Conservation (phyloP, 2,888 invertebrate species). For the Chrysodeixis includens region DNA sequence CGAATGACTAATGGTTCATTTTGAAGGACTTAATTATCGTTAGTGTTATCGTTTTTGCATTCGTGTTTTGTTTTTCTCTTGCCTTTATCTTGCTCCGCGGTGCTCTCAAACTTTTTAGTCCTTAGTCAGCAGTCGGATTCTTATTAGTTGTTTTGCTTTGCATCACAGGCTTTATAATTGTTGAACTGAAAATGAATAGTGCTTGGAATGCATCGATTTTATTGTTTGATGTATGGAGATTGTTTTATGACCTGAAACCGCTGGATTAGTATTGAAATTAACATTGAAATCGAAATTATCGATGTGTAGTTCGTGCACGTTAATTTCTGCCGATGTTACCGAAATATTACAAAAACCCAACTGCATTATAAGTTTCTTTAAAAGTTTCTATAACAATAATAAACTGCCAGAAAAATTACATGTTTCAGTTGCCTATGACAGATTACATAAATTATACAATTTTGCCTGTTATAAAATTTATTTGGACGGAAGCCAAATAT, state of each 20-base stretch:
- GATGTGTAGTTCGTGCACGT: background rate
- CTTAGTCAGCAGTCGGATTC: too few species aligned
- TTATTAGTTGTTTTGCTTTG: too few species aligned
- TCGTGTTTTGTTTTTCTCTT: background rate
- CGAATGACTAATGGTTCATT: background rate
- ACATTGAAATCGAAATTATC: background rate
- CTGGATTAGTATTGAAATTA: too few species aligned
- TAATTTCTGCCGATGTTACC: background rate
- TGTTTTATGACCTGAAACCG: too few species aligned
- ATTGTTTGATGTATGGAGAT: too few species aligned
- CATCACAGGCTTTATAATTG: too few species aligned
- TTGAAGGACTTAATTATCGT: background rate
- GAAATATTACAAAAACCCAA: background rate
- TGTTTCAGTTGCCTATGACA: background rate
- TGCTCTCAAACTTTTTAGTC: too few species aligned
- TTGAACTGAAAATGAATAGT: too few species aligned
- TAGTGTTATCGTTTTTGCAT: background rate
- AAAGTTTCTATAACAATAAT: constrained; percentile 1
- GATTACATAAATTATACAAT: background rate
- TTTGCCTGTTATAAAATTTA: constrained; percentile 11
- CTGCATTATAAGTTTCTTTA: background rate
- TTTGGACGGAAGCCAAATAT: constrained; percentile 15
- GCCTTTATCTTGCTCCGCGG: background rate
- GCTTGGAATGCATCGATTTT: too few species aligned
- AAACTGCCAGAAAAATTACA: constrained; percentile 7